A percentile compares a stretch with the other conserved stretches of the same genome.
phyloP scores from a whole-genome alignment of 2,888 invertebrate species.

The Labia minor region DNA sequence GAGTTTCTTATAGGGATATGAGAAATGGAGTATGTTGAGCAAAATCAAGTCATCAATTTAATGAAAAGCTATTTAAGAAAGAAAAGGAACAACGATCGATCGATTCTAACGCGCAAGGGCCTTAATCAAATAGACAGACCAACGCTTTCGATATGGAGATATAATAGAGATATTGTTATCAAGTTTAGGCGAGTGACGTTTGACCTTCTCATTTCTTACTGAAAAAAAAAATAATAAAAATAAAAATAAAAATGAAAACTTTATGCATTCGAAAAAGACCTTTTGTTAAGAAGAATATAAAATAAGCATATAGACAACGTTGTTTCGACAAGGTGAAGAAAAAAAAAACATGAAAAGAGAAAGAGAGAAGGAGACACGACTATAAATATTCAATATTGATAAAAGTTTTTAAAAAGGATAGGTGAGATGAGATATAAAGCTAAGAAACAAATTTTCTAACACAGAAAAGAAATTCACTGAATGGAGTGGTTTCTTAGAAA shows the following conservation, averaged over 20 bases:
- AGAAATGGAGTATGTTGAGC: no score
- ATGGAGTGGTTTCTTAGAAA: no score
- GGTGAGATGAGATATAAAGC: no score
- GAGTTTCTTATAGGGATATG: no score
- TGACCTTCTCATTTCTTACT: background rate
- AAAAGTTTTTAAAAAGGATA: background rate
- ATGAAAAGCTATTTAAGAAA: background rate
- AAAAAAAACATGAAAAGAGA: background rate
- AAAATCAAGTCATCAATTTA: no score
- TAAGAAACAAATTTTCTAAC: no score
- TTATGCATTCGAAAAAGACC: background rate
- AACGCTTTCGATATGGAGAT: background rate
- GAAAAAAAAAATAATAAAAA: no score
- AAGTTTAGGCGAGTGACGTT: background rate
- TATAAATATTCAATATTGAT: background rate
- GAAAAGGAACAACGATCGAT: background rate
- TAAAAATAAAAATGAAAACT: background rate
- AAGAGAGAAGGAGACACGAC: background rate
- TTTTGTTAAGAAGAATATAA: background rate
- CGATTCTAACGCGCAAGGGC: background rate
- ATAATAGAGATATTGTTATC: background rate
- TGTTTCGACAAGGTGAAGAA: background rate
- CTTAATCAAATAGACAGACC: background rate
- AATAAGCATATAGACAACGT: background rate
- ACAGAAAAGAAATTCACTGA: no score